Evolutionary conservation across 2,797 vertebrate genomes (phyloP).

Genomic region (Aratinga solstitialis): DNA sequence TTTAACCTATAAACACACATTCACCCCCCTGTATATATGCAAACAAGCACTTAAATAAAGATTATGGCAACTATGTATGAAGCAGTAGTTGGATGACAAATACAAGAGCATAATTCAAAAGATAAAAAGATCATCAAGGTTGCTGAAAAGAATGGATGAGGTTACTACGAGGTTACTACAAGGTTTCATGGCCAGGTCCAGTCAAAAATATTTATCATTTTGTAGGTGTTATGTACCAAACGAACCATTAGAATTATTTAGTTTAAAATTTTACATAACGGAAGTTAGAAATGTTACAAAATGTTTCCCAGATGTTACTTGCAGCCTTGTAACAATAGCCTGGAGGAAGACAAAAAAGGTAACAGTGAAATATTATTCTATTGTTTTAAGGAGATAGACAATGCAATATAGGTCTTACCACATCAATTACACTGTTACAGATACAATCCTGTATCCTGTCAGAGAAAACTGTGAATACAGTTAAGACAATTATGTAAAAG

Average conservation of each 20-base stretch:
- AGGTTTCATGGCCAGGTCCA: background rate
- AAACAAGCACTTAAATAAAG: background rate
- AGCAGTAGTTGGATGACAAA: background rate
- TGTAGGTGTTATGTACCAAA: background rate
- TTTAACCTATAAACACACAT: background rate
- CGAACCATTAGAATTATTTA: background rate
- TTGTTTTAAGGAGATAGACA: background rate
- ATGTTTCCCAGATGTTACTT: background rate
- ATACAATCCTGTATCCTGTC: background rate
- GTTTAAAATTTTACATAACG: background rate
- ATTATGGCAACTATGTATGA: background rate
- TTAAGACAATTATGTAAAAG: background rate
- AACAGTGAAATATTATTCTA: background rate
- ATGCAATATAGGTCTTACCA: background rate
- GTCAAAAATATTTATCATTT: background rate
- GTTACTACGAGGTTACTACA: background rate
- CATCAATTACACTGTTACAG: background rate
- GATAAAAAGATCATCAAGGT: background rate
- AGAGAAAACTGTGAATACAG: background rate
- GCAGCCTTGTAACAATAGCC: background rate
- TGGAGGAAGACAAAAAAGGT: background rate
- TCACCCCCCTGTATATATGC: rapidly evolving
- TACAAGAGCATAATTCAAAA: background rate
- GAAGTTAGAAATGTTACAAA: background rate
- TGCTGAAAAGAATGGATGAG: background rate